phyloP scores from a whole-genome alignment of 2,797 vertebrate species.

The Morus bassanus region DNA sequence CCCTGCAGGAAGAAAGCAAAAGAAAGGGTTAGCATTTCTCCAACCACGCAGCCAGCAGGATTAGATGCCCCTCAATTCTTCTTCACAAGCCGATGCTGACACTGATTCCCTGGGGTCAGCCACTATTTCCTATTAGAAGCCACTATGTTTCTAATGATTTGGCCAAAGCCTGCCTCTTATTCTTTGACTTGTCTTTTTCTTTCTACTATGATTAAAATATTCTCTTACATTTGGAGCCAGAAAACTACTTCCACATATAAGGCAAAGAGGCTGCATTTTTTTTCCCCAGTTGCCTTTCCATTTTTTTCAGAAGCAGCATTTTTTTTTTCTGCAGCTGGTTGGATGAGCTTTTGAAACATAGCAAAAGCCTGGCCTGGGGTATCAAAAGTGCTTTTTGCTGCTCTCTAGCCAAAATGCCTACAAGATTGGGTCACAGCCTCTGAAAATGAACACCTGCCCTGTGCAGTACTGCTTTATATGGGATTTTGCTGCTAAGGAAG shows the following conservation, averaged over 20 bases:
- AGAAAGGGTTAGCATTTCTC: background rate
- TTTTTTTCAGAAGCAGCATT: background rate
- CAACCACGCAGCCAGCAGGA: background rate
- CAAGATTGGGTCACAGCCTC: background rate
- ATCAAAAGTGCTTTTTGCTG: background rate
- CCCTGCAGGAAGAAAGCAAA: background rate
- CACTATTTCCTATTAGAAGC: background rate
- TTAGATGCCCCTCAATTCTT: background rate
- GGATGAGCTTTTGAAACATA: background rate
- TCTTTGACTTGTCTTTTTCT: background rate
- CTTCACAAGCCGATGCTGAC: background rate
- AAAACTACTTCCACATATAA: background rate
- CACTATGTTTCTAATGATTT: background rate
- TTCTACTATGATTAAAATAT: background rate
- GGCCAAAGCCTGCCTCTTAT: background rate
- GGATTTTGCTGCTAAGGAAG: background rate
- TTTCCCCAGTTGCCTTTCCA: background rate
- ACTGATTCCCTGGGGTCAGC: background rate
- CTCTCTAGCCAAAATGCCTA: background rate
- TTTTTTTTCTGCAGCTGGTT: background rate
- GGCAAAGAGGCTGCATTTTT: background rate
- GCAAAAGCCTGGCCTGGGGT: background rate
- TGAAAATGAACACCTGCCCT: conserved; percentile 2
- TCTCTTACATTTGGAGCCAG: background rate
- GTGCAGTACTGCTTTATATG: background rate